Percentiles rank a stretch among this genome's conserved stretches.
Evolutionary conservation across 1,140 invertebrate species (phyloP).

Genomic region (Danaus melanippus): DNA sequence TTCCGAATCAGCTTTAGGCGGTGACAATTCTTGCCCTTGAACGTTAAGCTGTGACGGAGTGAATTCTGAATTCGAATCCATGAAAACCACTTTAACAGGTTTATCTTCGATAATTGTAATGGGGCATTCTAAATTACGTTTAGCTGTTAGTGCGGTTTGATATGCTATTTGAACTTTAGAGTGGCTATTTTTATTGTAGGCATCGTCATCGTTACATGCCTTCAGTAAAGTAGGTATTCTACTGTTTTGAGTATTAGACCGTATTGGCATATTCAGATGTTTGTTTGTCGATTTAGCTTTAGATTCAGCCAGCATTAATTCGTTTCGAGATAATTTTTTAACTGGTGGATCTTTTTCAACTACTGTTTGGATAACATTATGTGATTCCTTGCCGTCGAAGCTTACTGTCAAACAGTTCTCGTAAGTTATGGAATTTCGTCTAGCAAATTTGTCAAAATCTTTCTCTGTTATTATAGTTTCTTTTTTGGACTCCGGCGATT

Average conservation of each 20-base stretch:
- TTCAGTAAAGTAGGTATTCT: constrained; percentile 36
- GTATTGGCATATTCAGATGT: constrained; percentile 24
- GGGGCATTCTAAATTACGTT: constrained; percentile 48
- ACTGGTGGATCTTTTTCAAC: constrained; percentile 39
- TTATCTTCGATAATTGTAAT: constrained; percentile 61
- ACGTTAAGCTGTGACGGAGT: constrained; percentile 40
- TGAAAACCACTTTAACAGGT: constrained; percentile 59
- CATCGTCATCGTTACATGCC: constrained; percentile 28
- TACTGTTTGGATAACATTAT: constrained; percentile 50
- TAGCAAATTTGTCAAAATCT: constrained; percentile 67
- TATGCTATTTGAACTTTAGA: constrained; percentile 63
- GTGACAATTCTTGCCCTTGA: constrained; percentile 53
- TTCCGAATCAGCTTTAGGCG: constrained; percentile 36
- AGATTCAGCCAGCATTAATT: constrained; percentile 37
- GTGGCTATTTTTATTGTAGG: constrained; percentile 47
- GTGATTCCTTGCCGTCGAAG: constrained; percentile 47
- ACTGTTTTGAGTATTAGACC: constrained; percentile 26
- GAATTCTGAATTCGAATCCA: constrained; percentile 46
- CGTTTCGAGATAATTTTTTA: constrained; percentile 46
- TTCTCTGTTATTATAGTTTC: constrained; percentile 61
- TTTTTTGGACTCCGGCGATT: constrained; percentile 31
- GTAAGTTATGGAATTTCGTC: constrained; percentile 61
- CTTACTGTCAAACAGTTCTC: constrained; percentile 58
- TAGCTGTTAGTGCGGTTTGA: constrained; percentile 51
- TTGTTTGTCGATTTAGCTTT: constrained; percentile 42